A percentile compares a stretch with the other conserved stretches of the same genome.
Conservation (phyloP, 1,140 invertebrate genomes). For the Nylanderia fulva region DNA sequence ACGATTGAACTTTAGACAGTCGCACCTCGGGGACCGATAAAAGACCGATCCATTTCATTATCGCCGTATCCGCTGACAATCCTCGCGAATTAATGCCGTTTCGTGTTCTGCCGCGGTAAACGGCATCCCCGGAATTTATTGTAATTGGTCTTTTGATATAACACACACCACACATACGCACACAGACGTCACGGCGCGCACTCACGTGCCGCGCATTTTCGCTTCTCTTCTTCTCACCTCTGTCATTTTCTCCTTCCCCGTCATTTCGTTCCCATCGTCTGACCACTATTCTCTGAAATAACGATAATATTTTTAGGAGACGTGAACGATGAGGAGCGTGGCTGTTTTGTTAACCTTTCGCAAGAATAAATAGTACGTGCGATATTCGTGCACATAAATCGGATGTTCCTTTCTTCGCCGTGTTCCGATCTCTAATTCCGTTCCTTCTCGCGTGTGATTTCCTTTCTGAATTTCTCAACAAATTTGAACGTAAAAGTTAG, state of each 20-base stretch:
- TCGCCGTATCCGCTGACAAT: slow-evolving; percentile 70
- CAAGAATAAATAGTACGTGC: slow-evolving; percentile 40
- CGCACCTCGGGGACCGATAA: slow-evolving; percentile 73
- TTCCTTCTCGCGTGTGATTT: neutral
- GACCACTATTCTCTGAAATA: slow-evolving; percentile 68
- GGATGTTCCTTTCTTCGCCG: slow-evolving; percentile 1
- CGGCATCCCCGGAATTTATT: slow-evolving; percentile 77
- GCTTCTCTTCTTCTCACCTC: slow-evolving; percentile 42
- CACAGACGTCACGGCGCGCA: slow-evolving; percentile 19
- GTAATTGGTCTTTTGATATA: slow-evolving; percentile 80
- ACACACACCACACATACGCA: neutral
- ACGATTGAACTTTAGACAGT: slow-evolving; percentile 77
- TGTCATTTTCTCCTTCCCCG: slow-evolving; percentile 41
- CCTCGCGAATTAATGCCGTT: slow-evolving; percentile 76
- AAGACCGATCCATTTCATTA: slow-evolving; percentile 77
- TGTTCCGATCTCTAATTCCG: neutral
- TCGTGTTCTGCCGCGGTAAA: slow-evolving; percentile 75
- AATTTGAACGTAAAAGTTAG: neutral
- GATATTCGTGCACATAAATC: slow-evolving; percentile 45
- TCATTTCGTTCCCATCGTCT: slow-evolving; percentile 44
- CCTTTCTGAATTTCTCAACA: neutral
- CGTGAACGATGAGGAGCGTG: slow-evolving; percentile 36
- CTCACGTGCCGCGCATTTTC: slow-evolving; percentile 66
- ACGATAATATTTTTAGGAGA: slow-evolving; percentile 67
- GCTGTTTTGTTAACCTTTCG: slow-evolving; percentile 53